Conservation (phyloP, 2,888 invertebrate species). For the Nymphalis urticae region DNA sequence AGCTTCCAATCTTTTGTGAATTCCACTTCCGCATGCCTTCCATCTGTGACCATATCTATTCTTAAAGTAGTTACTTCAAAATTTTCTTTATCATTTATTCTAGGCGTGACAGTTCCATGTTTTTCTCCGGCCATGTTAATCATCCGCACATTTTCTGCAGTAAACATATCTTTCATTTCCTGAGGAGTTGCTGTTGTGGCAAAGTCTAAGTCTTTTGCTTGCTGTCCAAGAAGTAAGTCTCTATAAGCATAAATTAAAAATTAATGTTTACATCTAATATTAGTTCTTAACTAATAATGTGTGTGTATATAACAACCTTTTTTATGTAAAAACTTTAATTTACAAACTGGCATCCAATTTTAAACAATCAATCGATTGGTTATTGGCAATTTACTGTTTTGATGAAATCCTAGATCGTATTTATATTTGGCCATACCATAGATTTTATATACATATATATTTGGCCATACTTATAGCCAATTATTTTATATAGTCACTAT, state of each 20-base stretch:
- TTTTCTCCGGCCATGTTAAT: conserved; percentile 95
- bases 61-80: conserved; percentile 97
- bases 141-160: conserved; percentile 90
- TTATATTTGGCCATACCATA: no score
- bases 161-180: conserved; percentile 97
- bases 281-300: neutral
- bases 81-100: conserved; percentile 96
- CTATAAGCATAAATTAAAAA: conserved; percentile 56
- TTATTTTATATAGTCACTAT: no score
- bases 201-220: conserved; percentile 97
- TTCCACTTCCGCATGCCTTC: conserved; percentile 96
- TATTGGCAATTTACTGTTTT: no score
- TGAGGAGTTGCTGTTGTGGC: conserved; percentile 98
- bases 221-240: conserved; percentile 88
- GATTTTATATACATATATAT: no score
- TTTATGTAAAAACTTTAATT: no score
- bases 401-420: no score
- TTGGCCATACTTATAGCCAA: no score
- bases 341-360: no score
- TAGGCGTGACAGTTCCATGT: conserved; percentile 97
- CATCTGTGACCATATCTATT: conserved; percentile 95
- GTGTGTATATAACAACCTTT: no score
- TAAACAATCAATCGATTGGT: no score
- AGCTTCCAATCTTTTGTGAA: conserved; percentile 96
- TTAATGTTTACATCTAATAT: neutral